Base-by-base conservation (phyloP, 2,888 invertebrate species). In the Incurvaria masculella region DNA sequence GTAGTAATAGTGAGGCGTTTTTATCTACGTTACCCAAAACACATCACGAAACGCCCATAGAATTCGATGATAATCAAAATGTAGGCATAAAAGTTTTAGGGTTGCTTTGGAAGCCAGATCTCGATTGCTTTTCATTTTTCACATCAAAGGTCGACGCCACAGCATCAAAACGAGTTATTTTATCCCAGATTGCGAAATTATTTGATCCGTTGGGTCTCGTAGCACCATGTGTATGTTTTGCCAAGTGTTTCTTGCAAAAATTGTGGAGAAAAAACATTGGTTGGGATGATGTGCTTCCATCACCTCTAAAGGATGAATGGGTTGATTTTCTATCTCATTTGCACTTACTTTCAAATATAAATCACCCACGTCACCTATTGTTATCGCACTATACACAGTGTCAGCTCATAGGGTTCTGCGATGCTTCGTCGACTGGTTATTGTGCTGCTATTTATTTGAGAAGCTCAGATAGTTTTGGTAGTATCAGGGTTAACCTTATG, bases 161-260 rank as follows among this genome's bases (percentile, higher is more conserved):
- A 4, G 8, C 14, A 1, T 49, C 51, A 4, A 51, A 51, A 39
- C 43, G 46, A 26, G 27, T 26, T 2, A 23, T 50, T 16, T 43
- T 52, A 4, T 14, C 11, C 14, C 33, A 33, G 11, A 42, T 50
- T n/a, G 26, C 52, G 4, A 41, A 46, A 14, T 21, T 54, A 1
- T 53, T 50, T 40, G 51, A 53, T 21, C 50, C 54, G 11, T 39
- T 50, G 23, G 49, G 49, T 8, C 52, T 46, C 10, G 27, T 54
- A 27, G 26, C 51, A 4, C 51, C 54, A 5, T 46, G 46, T 19
- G 40, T 46, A 2, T 43, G 51, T 26, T 2, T 44, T n/a, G 41
- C 27, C 14, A 54, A 52, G 43, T 49, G 51, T 10, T 18, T 51
- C 14, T 45, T 53, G 4, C 49, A 52, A 20, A 46, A 49, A 17